A percentile compares a stretch with the other conserved stretches of the same genome.
Conservation (phyloP, 1,140 invertebrate species). For the Physella acuta region DNA sequence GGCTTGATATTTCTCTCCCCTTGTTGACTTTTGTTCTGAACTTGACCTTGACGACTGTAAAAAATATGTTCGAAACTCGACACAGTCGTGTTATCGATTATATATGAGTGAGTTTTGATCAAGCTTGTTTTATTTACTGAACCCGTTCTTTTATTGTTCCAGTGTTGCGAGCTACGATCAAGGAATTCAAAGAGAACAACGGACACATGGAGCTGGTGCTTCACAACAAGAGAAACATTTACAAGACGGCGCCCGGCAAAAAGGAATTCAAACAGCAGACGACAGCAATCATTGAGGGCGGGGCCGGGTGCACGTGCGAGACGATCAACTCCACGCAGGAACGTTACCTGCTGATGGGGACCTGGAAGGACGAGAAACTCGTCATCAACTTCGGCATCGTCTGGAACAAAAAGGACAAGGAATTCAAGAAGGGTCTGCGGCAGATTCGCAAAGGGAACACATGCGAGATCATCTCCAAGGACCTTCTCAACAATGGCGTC, state of each 20-base stretch:
- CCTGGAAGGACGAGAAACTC: conserved; percentile 50
- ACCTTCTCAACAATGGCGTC: conserved; percentile 11
- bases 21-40: no score
- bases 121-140: no score
- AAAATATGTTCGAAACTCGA: no score
- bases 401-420: conserved; percentile 35
- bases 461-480: conserved; percentile 27
- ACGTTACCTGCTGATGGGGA: conserved; percentile 64
- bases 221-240: conserved; percentile 60
- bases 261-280: conserved; percentile 48
- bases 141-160: neutral
- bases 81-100: no score
- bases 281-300: conserved; percentile 54
- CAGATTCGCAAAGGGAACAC: conserved; percentile 34
- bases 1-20: no score
- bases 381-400: conserved; percentile 39
- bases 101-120: no score
- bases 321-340: conserved; percentile 41
- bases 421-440: conserved; percentile 35
- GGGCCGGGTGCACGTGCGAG: conserved; percentile 58
- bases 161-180: conserved; percentile 12
- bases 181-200: conserved; percentile 15
- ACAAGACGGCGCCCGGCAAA: conserved; percentile 50
- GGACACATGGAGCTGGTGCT: conserved; percentile 53
- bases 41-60: no score